Conservation (phyloP, 2,113 vertebrate genomes). For the Hiodon alosoides region DNA sequence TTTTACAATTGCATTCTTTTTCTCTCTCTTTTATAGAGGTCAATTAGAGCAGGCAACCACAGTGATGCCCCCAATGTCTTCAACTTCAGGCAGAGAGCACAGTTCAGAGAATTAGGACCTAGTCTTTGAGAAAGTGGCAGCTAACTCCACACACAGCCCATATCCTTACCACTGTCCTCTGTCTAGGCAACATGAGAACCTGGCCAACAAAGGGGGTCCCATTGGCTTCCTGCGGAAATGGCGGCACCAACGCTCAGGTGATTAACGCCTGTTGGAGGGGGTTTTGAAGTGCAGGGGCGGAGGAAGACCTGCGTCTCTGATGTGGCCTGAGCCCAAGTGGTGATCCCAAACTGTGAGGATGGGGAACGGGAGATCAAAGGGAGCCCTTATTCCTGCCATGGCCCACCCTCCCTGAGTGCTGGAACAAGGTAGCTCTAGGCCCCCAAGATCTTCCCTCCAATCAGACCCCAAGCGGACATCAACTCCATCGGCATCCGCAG, state of each 20-base stretch:
- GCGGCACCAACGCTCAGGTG: conserved; percentile 37
- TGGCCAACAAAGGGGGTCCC: conserved; percentile 10
- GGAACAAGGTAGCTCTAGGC: neutral
- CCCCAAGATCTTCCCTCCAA: neutral
- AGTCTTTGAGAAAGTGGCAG: neutral
- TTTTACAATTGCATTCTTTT: too few species aligned
- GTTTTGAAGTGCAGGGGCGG: conserved; percentile 23
- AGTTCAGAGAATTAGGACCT: neutral
- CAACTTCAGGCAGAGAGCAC: neutral
- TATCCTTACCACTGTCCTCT: conserved; percentile 8
- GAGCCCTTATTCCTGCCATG: conserved; percentile 19
- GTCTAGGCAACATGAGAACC: conserved; percentile 4
- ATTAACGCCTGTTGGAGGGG: conserved; percentile 32
- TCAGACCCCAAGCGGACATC: neutral
- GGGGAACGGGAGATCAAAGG: conserved; percentile 38
- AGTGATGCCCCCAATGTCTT: too few species aligned
- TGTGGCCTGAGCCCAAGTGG: conserved; percentile 6
- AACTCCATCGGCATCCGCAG: neutral
- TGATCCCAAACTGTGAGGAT: conserved; percentile 17
- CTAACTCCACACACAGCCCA: conserved; percentile 22
- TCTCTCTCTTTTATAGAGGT: too few species aligned
- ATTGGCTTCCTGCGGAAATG: conserved; percentile 39
- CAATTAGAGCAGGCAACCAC: too few species aligned
- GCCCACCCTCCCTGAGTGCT: neutral
- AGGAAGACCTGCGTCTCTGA: conserved; percentile 26